Base-by-base conservation (phyloP, 2,888 invertebrate species). In the Scaptomyza cyrtandrae region DNA sequence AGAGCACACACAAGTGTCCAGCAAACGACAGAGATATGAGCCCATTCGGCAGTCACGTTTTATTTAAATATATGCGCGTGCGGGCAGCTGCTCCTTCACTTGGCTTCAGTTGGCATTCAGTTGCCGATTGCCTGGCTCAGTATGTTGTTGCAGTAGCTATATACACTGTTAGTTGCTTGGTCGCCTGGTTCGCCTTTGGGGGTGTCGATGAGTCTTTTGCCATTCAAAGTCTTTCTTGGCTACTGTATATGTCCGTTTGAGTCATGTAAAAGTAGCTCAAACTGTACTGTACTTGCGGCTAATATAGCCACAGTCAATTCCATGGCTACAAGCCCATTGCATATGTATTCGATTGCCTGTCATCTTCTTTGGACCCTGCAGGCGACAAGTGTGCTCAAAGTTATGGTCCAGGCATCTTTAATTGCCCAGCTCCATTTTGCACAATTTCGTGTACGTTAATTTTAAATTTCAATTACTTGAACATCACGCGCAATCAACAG, bases 61-160 rank as follows among this genome's bases (percentile, higher is more conserved):
- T 89, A 89, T 89, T 89, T 86, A 89, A 89, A 86, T 88, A 86
- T 89, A 88, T 89, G 86, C 89, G 84, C 84, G 87, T 86, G 88
- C 83, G 83, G 88, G 88, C 88, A 89, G 80, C 86, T 82, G 88
- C 56, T 43, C 33, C 46, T 54, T 41, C 14, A 45, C 46, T 67
- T 39, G 39, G 58, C 35, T 35, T 33, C 33, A 39, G 14, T 61
- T 62, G 68, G 35, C 35, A 10, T 35, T 46, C 3, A 19, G 59
- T 55, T 41, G 46, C 43, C 27, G 41, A 19, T 37, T 33, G 24
- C 16, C 43, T 6, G 9, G 7, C 19, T 33, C 24, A 13, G 56
- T 31, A 33, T n/a, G 37, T 44, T 56, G 48, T 27, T 41, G 53
- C 60, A 48, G 74, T 35, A 31, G 64, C 53, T 19, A n/a, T 43